A percentile compares a stretch with the other conserved stretches of the same genome.
Conservation (phyloP, 2,888 invertebrate genomes). For the Tiphia femorata region DNA sequence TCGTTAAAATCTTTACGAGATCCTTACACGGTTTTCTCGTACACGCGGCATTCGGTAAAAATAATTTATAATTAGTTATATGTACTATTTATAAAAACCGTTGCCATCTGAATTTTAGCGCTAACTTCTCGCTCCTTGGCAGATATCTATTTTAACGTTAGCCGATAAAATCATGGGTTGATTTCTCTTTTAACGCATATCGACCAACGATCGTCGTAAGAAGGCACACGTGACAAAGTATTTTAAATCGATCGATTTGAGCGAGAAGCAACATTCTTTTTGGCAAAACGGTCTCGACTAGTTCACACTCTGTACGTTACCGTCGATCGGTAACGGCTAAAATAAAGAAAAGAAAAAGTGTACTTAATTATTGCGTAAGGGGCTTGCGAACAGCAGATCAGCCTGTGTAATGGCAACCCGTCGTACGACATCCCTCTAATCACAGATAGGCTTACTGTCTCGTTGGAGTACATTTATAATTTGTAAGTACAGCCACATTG, state of each 20-base stretch:
- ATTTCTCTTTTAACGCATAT: no score
- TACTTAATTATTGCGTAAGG: constrained; percentile 35
- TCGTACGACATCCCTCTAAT: constrained; percentile 30
- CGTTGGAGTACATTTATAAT: no score
- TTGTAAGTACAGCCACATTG: no score
- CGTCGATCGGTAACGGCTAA: constrained; percentile 36
- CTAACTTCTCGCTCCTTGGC: constrained; percentile 11
- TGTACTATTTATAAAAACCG: constrained; percentile 45
- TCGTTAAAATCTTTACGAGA: no score
- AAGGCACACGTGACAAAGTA: no score
- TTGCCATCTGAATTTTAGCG: constrained; percentile 28
- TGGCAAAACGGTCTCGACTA: constrained; percentile 60
- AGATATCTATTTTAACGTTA: background rate
- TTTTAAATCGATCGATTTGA: background rate
- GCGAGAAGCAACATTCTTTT: constrained; percentile 36
- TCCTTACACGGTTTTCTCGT: no score
- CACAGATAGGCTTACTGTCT: no score
- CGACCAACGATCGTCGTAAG: no score
- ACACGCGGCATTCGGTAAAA: no score
- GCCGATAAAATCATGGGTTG: background rate
- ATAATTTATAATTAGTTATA: no score
- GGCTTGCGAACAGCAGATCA: constrained; percentile 15
- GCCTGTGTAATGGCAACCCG: constrained; percentile 14
- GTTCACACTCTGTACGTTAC: constrained; percentile 59
- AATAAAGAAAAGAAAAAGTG: constrained; percentile 30